phyloP scores from a whole-genome alignment of 2,113 vertebrate genomes.

The Pelobates fuscus region DNA sequence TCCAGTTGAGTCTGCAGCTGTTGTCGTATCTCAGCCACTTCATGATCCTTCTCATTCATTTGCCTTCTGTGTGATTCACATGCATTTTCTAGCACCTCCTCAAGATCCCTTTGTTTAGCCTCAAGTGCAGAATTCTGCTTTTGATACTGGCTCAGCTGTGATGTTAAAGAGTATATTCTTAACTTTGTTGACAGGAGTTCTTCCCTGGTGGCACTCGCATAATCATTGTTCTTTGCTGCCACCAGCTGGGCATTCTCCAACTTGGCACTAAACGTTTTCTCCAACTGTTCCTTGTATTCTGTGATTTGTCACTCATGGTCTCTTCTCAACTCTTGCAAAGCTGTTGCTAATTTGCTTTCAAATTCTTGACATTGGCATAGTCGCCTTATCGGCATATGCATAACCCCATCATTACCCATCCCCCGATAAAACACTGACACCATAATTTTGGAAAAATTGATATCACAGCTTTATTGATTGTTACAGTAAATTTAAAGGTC shows the following conservation, averaged over 20 bases:
- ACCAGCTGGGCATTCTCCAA: slow-evolving; percentile 74
- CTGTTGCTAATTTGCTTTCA: slow-evolving; percentile 69
- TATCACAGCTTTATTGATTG: too few relatives aligned
- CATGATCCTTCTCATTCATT: slow-evolving; percentile 74
- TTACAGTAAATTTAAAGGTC: too few relatives aligned
- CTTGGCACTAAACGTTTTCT: slow-evolving; percentile 72
- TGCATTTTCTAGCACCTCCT: slow-evolving; percentile 70
- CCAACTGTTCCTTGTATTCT: slow-evolving; percentile 78
- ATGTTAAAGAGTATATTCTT: slow-evolving; percentile 63
- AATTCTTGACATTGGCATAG: too few relatives aligned
- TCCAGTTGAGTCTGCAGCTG: slow-evolving; percentile 74
- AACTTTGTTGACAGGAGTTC: slow-evolving; percentile 69
- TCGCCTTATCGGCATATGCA: too few relatives aligned
- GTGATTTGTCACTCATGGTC: slow-evolving; percentile 74
- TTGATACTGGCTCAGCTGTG: slow-evolving; percentile 69
- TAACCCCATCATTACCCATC: too few relatives aligned
- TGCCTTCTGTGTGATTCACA: slow-evolving; percentile 61
- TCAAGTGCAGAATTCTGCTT: slow-evolving; percentile 73
- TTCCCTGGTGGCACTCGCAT: slow-evolving; percentile 65
- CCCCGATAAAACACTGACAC: too few relatives aligned
- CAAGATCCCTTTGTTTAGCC: slow-evolving; percentile 65
- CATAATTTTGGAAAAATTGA: too few relatives aligned
- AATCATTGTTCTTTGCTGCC: slow-evolving; percentile 65
- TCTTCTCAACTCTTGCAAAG: slow-evolving; percentile 71
- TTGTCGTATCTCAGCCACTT: slow-evolving; percentile 64